These are phyloP conservation scores for Drosophila grimshawi DNA, from an alignment of 1,140 invertebrate species.

Conservation along the genomic window DNA sequence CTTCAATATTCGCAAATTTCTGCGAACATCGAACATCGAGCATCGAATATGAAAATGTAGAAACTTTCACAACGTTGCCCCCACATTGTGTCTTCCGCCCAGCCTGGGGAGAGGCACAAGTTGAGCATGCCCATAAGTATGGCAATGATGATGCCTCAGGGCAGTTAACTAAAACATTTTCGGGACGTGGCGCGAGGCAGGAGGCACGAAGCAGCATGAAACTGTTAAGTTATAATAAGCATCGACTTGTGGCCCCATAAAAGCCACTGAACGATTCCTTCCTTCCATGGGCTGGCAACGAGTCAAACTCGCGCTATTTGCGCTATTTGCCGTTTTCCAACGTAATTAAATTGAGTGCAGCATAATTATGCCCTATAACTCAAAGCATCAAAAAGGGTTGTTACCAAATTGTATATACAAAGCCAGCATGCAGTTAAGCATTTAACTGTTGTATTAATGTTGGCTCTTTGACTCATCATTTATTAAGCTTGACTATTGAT, in stretches of 20 bases:
- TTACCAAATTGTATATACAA: too few relatives aligned
- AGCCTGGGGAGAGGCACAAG: background rate
- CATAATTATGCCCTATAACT: constrained; percentile 60
- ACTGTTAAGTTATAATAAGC: constrained; percentile 77
- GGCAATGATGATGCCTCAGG: constrained; percentile 19
- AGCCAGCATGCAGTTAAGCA: too few relatives aligned
- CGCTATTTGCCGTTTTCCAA: constrained; percentile 59
- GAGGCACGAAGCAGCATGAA: constrained; percentile 18
- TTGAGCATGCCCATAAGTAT: constrained; percentile 22
- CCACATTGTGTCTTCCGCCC: background rate
- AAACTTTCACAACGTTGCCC: constrained; percentile 46
- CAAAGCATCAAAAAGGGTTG: background rate
- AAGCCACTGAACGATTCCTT: constrained; percentile 34
- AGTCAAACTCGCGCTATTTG: constrained; percentile 53
- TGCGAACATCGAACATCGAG: constrained; percentile 47
- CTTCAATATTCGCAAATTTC: constrained; percentile 39
- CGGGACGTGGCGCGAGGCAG: constrained; percentile 1
- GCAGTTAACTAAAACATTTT: constrained; percentile 20
- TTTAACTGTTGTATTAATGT: too few relatives aligned
- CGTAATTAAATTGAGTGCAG: constrained; percentile 79
- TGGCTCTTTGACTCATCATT: too few relatives aligned
- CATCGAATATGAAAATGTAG: constrained; percentile 68
- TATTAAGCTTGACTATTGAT: too few relatives aligned
- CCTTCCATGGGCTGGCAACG: constrained; percentile 17
- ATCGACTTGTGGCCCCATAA: constrained; percentile 60